phyloP scores from a whole-genome alignment of 2,888 invertebrate genomes.

The Pristionchus fissidentatus region DNA sequence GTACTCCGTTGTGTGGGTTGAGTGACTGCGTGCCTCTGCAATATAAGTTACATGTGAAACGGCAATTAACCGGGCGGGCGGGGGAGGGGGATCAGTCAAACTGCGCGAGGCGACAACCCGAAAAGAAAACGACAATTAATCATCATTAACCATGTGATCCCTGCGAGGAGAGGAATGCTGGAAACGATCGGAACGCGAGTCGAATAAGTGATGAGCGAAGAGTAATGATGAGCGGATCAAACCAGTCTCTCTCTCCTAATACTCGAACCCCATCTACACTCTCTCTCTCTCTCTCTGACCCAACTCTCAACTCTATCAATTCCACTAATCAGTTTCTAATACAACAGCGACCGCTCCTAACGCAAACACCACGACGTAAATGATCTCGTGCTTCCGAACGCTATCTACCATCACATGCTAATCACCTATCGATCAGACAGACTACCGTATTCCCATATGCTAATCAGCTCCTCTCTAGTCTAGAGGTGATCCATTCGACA shows the following conservation, averaged over 20 bases:
- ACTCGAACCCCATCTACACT: neutral
- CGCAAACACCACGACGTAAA: constrained; percentile 22
- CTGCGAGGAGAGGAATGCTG: neutral
- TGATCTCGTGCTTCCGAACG: neutral
- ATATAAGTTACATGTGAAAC: neutral
- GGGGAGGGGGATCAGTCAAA: neutral
- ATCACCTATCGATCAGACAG: neutral
- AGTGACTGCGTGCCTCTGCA: constrained; percentile 28
- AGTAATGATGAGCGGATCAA: neutral
- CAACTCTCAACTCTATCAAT: too few species aligned
- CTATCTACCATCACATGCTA: neutral
- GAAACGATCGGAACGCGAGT: neutral
- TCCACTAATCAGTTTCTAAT: constrained; percentile 36
- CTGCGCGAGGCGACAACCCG: neutral
- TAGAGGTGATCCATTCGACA: neutral
- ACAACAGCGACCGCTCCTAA: constrained; percentile 12
- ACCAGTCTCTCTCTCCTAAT: neutral
- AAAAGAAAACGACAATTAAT: neutral
- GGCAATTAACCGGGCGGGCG: neutral
- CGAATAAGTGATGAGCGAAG: neutral
- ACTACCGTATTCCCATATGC: constrained; percentile 1
- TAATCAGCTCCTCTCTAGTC: neutral
- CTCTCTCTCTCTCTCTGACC: too few species aligned
- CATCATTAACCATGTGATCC: constrained; percentile 7
- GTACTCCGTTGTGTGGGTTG: constrained; percentile 34